Evolutionary conservation across 2,797 vertebrate species (phyloP), one percentile per base, ranked within the genome.

Genomic region (Amazona ochrocephala): DNA sequence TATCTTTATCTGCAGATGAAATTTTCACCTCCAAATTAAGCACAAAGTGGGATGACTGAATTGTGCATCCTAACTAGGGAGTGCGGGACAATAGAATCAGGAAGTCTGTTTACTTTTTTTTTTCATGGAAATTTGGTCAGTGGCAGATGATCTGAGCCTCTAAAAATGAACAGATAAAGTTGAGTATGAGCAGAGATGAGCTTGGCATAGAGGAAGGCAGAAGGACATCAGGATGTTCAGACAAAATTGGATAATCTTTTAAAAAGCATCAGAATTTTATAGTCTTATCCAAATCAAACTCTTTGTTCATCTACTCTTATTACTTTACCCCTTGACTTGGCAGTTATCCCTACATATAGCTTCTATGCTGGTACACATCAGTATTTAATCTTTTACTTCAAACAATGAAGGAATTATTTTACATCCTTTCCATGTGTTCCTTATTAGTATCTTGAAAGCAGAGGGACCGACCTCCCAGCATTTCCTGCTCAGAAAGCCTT

Each of bases 361-460:
- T 94, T 91, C 82, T 83, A 44, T 91, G 42, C 26, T 90, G 61
- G 41, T 51, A 94, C 9, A 73, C 42, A 91, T 30, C 53, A 68
- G 39, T 58, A 62, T 89, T 94, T 79, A 87, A 71, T 93, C 18
- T 90, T 94, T 94, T 68, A 51, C 39, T 95, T 94, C 85, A 93
- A 94, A 82, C 89, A 83, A 37, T 45, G 67, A 50, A 80, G 73
- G 71, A 93, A 90, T 91, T 85, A 85, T 73, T 94, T 92, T 62
- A 53, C 67, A 82, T 94, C 74, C 60, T 94, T 95, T 92, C 85
- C 88, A 91, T 81, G 21, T 94, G 89, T 86, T 96, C 42, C 42
- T 88, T 90, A 74, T 95, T 95, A 94, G 54, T 27, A 54, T 93
- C 66, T 92, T 86, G 56, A 93, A 96, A 95, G 71, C 61, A 13